Base-by-base conservation (phyloP, 92 coral and sea anemone species). In the Scolanthus callimorphus region DNA sequence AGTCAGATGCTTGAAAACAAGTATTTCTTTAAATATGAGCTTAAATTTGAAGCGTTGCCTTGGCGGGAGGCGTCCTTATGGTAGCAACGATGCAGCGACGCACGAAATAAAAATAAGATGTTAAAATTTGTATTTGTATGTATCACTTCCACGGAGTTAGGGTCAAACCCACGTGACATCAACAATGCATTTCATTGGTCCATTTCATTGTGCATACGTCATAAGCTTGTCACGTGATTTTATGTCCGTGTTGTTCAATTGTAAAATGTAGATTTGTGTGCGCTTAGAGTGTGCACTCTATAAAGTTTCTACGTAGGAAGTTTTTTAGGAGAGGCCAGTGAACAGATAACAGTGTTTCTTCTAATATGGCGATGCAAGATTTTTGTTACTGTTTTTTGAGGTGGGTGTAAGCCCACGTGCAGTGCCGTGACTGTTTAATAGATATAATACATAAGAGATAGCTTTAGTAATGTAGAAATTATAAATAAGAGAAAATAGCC, bases 81-180 rank as follows among this genome's bases (percentile, higher is more conserved):
- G n/a, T n/a, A n/a, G n/a, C n/a, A n/a, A n/a, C n/a, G n/a, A n/a
- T n/a, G n/a, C n/a, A n/a, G n/a, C n/a, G n/a, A n/a, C n/a, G n/a
- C n/a, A n/a, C n/a, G n/a, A n/a, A n/a, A n/a, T 34, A 6, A 34
- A 34, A 34, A 15, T 34, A 6, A 6, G 6, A 34, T 34, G 43
- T 34, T 34, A 6, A 15, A 6, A 34, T 34, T 34, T 34, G 9
- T 34, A 15, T 34, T 6, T 34, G 43, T 34, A 15, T 34, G 15
- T 15, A 15, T 6, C 43, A 34, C 9, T 15, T 15, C 6, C 9
- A 48, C 54, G 25, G 20, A 24, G 8, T 55, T 68, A 27, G 75
- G 75, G 75, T 68, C 65, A 48, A 68, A 68, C 75, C 75, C 75
- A 44, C 53, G 65, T 68, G 74, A 68, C 29, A 17, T 29, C 38